A percentile compares a stretch with the other conserved stretches of the same genome.
These are phyloP conservation scores for Eupithecia tripunctaria DNA, from an alignment of 2,888 invertebrate species.

Conservation along the genomic window DNA sequence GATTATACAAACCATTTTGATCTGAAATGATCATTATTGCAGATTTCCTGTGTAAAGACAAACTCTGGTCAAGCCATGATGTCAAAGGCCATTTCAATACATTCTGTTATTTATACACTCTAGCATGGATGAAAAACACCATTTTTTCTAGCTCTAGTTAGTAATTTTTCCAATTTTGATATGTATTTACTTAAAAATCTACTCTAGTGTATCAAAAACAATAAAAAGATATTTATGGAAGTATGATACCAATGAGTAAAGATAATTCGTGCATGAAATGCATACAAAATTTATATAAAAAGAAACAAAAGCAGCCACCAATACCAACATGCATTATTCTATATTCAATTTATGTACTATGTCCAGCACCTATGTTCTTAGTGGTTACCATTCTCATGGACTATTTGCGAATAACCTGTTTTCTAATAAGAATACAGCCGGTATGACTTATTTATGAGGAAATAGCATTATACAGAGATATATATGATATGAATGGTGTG, in stretches of 20 bases:
- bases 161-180: neutral
- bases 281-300: neutral
- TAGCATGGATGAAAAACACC: neutral
- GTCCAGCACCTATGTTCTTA: neutral
- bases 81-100: neutral
- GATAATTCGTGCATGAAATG: neutral
- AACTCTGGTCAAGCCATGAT: neutral
- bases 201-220: neutral
- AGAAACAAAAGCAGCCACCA: neutral
- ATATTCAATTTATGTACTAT: neutral
- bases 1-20: neutral
- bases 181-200: neutral
- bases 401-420: neutral
- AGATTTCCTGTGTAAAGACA: neutral
- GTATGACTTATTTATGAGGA: neutral
- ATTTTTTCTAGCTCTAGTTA: neutral
- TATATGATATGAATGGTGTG: slow-evolving; percentile 23
- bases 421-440: slow-evolving; percentile 1
- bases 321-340: neutral
- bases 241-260: neutral
- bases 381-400: neutral
- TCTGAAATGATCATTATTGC: neutral
- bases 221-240: neutral
- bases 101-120: neutral
- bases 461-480: neutral